A percentile compares a stretch with the other conserved stretches of the same genome.
phyloP scores from a whole-genome alignment of 2,113 vertebrate genomes.

The Emydura subglobosa region DNA sequence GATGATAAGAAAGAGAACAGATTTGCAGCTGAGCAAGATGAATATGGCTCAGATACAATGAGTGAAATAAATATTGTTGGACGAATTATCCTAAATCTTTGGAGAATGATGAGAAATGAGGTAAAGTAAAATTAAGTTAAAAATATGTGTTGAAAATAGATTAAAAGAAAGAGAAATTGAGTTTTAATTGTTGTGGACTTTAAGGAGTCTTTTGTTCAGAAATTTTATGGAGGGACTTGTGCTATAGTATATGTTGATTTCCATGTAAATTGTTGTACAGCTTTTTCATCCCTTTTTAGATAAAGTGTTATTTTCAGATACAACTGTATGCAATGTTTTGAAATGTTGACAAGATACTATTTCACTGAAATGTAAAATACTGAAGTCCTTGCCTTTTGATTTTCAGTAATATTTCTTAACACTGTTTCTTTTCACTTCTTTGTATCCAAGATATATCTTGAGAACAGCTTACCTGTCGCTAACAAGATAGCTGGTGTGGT shows the following conservation, averaged over 20 bases:
- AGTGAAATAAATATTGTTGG: constrained; percentile 94
- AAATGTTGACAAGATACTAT: background rate
- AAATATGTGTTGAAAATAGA: constrained; percentile 27
- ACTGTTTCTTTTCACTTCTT: background rate
- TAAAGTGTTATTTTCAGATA: background rate
- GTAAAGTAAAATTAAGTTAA: constrained; percentile 70
- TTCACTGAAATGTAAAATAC: background rate
- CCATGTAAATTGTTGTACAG: background rate
- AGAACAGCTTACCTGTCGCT: background rate
- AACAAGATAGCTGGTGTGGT: background rate
- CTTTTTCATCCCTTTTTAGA: background rate
- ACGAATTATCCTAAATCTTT: constrained; percentile 92
- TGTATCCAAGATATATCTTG: background rate
- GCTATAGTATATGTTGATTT: background rate
- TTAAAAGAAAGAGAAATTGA: background rate
- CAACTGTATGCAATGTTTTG: background rate
- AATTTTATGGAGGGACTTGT: background rate
- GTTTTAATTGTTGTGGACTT: background rate
- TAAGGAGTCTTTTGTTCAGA: background rate
- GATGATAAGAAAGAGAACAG: constrained; percentile 93
- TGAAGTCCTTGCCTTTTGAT: background rate
- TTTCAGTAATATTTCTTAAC: background rate
- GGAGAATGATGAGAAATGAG: constrained; percentile 98
- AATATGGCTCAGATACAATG: constrained; percentile 95
- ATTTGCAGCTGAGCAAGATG: constrained; percentile 90